phyloP scores from a whole-genome alignment of 2,888 invertebrate species.

The Andrena trimmerana region DNA sequence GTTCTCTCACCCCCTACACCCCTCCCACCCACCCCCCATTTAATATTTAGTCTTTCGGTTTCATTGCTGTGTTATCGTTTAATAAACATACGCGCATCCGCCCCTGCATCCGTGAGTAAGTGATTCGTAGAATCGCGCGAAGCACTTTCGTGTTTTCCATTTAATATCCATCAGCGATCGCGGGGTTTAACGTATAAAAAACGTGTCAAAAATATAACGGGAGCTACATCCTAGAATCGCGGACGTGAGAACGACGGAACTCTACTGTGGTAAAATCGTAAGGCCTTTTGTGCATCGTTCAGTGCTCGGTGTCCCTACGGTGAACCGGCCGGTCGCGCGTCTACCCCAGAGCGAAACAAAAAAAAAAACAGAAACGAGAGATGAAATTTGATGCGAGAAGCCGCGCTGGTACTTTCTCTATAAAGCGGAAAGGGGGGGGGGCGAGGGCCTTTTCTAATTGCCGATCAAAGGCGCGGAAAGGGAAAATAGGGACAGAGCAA shows the following conservation, averaged over 20 bases:
- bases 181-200: constrained; percentile 58
- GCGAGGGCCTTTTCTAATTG: background rate
- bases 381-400: background rate
- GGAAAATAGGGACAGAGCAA: constrained; percentile 20
- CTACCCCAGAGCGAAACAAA: background rate
- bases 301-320: constrained; percentile 8
- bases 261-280: constrained; percentile 42
- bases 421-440: too few relatives aligned
- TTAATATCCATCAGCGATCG: constrained; percentile 24
- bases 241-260: constrained; percentile 45
- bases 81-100: background rate
- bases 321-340: constrained; percentile 14
- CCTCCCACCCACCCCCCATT: background rate
- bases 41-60: constrained; percentile 41
- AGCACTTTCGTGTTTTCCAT: background rate
- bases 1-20: too few relatives aligned
- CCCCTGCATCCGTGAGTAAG: constrained; percentile 5
- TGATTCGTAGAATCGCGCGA: constrained; percentile 12
- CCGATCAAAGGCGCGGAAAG: background rate
- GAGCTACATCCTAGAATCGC: constrained; percentile 45
- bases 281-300: constrained; percentile 54
- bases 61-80: constrained; percentile 10
- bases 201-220: constrained; percentile 64
- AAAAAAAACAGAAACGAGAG: background rate
- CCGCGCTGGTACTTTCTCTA: background rate